A percentile compares a stretch with the other conserved stretches of the same genome.
These are phyloP conservation scores for Steinernema scapterisci DNA, from an alignment of 2,888 invertebrate species.

Conservation along the genomic window DNA sequence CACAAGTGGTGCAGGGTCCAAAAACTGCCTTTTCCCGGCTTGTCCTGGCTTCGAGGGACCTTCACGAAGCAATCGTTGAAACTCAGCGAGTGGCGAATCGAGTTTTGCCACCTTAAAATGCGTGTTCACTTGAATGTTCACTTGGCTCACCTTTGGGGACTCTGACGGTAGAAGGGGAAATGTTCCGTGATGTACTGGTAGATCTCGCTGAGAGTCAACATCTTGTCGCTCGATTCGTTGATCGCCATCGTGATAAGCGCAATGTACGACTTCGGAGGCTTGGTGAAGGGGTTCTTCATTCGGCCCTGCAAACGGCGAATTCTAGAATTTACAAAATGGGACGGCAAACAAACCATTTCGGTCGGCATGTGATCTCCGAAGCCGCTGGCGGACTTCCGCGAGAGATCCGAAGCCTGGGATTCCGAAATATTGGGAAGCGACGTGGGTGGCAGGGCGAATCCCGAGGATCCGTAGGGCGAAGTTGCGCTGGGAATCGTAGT, in stretches of 20 bases:
- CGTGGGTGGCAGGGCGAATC: slow-evolving; percentile 3
- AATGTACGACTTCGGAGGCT: slow-evolving; percentile 98
- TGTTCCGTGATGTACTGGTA: slow-evolving; percentile 99
- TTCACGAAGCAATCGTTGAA: slow-evolving; percentile 99
- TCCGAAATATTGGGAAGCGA: not conserved
- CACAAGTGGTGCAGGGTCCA: slow-evolving; percentile 95
- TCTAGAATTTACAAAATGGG: not conserved
- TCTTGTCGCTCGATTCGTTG: slow-evolving; percentile 90
- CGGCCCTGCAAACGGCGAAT: not conserved
- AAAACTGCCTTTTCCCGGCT: slow-evolving; percentile 95
- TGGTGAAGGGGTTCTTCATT: slow-evolving; percentile 71
- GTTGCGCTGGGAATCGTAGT: not conserved
- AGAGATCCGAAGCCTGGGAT: not conserved
- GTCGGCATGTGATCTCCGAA: slow-evolving; percentile 1
- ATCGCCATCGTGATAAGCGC: slow-evolving; percentile 99
- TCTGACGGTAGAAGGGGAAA: slow-evolving; percentile 97
- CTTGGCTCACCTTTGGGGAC: slow-evolving; percentile 92
- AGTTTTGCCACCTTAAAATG: slow-evolving; percentile 90
- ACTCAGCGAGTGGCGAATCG: slow-evolving; percentile 90
- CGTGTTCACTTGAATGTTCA: slow-evolving; percentile 34
- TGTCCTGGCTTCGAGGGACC: slow-evolving; percentile 79
- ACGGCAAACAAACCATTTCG: not conserved
- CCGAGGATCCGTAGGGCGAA: not conserved
- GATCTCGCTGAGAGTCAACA: slow-evolving; percentile 96
- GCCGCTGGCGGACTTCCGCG: slow-evolving; percentile 9